Conservation (phyloP, 1,140 invertebrate genomes). For the Temnothorax curvispinosus region DNA sequence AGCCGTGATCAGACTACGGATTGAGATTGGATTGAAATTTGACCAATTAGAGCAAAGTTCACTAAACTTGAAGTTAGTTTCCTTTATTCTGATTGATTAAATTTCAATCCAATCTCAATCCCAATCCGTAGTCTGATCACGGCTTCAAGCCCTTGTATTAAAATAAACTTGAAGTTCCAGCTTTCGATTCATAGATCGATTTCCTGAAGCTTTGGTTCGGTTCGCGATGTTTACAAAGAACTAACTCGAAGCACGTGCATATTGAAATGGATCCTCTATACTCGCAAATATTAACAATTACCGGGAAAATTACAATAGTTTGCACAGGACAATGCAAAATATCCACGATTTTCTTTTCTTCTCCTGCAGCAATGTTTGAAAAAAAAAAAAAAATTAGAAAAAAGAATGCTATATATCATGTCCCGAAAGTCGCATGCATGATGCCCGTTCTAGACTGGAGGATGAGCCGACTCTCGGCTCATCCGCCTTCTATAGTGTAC, state of each 20-base stretch:
- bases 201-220: background rate
- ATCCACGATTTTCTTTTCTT: background rate
- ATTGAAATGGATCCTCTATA: background rate
- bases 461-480: no score
- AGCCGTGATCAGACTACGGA: no score
- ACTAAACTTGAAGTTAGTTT: no score
- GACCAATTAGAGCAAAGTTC: no score
- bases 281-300: background rate
- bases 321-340: background rate
- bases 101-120: no score
- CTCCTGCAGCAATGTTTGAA: background rate
- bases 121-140: no score
- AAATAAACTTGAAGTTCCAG: background rate
- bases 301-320: background rate
- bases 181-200: background rate
- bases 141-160: background rate
- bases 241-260: background rate
- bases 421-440: background rate
- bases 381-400: background rate
- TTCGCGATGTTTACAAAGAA: background rate
- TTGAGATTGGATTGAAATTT: no score
- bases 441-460: no score
- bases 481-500: no score
- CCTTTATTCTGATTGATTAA: no score
- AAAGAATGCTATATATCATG: background rate